Conservation (phyloP, 2,113 vertebrate species). For the Bombycilla garrulus region DNA sequence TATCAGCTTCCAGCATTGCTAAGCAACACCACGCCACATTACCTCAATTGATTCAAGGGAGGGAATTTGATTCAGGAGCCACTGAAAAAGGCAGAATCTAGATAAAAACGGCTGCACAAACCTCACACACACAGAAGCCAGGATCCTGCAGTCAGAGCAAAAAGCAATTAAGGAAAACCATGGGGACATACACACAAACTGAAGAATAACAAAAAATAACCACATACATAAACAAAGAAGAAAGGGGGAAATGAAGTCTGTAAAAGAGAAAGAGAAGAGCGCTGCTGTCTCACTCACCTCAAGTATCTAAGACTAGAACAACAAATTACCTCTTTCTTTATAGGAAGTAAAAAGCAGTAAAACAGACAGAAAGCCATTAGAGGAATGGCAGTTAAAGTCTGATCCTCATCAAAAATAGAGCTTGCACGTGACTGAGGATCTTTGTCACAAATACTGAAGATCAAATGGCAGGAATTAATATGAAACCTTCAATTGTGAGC, state of each 20-base stretch:
- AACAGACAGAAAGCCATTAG: not conserved
- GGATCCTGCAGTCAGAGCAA: not conserved
- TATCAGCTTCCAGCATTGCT: conserved; percentile 47
- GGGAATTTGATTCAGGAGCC: conserved; percentile 17
- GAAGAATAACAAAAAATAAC: not conserved
- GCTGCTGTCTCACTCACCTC: not conserved
- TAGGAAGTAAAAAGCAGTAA: not conserved
- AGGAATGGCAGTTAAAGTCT: not conserved
- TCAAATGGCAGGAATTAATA: not conserved
- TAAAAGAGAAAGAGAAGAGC: not conserved
- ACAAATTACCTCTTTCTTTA: not conserved
- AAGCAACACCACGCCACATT: conserved; percentile 53
- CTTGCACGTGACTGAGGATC: not conserved
- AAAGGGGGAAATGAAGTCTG: not conserved
- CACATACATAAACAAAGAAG: not conserved
- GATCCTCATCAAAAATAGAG: not conserved
- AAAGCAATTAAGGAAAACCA: conserved; percentile 10
- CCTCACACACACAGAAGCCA: not conserved
- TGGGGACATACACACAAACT: not conserved
- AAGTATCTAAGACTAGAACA: not conserved
- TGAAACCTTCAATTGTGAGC: not conserved
- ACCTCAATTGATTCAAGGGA: conserved; percentile 19
- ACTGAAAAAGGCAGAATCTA: not conserved
- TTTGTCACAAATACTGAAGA: not conserved
- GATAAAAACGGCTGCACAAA: not conserved